Percentiles rank a stretch among this genome's conserved stretches.
These are phyloP conservation scores for Falco punctatus DNA, from an alignment of 2,113 vertebrate genomes.

Conservation along the genomic window DNA sequence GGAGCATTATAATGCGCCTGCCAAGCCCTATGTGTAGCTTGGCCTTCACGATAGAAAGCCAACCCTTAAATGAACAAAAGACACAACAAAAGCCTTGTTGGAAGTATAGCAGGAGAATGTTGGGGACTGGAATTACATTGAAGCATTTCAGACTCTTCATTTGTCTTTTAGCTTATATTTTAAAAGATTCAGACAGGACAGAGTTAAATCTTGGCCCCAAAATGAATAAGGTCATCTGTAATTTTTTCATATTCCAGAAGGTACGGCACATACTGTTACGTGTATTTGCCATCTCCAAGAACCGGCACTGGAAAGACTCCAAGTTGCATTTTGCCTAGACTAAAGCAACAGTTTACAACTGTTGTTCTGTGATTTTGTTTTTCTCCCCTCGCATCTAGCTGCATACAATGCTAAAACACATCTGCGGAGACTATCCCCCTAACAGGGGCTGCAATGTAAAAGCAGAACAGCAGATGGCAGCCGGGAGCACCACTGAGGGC, in stretches of 20 bases:
- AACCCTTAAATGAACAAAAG: constrained; percentile 24
- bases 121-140: not conserved
- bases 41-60: constrained; percentile 12
- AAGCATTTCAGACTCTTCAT: not conserved
- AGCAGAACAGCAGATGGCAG: constrained; percentile 44
- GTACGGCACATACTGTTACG: not conserved
- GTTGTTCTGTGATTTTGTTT: not conserved
- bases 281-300: not conserved
- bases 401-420: rapidly evolving
- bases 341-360: not conserved
- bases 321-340: not conserved
- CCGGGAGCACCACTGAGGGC: not conserved
- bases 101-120: not conserved
- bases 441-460: not conserved
- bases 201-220: not conserved
- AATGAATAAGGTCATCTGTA: not conserved
- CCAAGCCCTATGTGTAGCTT: not conserved
- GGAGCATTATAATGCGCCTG: not conserved
- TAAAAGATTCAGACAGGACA: not conserved
- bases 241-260: not conserved
- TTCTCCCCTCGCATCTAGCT: rapidly evolving
- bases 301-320: not conserved
- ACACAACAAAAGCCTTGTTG: not conserved
- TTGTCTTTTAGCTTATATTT: not conserved
- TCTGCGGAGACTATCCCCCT: not conserved